phyloP scores from a whole-genome alignment of 2,797 vertebrate species.

The Rhincodon typus region DNA sequence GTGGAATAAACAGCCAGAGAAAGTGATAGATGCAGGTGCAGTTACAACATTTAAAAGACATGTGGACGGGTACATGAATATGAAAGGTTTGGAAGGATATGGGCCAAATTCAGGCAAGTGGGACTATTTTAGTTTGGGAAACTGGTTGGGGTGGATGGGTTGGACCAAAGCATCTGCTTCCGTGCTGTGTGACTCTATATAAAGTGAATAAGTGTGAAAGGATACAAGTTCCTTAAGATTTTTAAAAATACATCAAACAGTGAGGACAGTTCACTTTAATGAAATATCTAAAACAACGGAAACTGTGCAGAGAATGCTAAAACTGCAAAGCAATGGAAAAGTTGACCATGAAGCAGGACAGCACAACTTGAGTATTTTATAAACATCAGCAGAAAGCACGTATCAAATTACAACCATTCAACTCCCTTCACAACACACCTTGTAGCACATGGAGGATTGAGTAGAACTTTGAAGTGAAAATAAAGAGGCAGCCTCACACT shows the following conservation, averaged over 20 bases:
- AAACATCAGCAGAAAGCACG: neutral
- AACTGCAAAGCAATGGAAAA: neutral
- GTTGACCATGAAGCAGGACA: neutral
- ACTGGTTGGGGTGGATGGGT: too few species aligned
- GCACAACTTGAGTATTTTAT: neutral
- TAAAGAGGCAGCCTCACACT: neutral
- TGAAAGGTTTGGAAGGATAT: too few species aligned
- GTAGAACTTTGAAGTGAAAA: neutral
- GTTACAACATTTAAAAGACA: too few species aligned
- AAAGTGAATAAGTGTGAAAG: neutral
- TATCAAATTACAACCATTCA: neutral
- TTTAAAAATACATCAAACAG: too few species aligned
- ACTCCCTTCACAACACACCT: neutral
- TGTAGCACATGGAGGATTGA: neutral
- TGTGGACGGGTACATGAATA: too few species aligned
- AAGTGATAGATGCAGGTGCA: too few species aligned
- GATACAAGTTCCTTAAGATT: too few species aligned
- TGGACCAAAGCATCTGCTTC: too few species aligned
- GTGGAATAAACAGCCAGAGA: too few species aligned
- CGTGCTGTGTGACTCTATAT: neutral
- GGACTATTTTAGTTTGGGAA: too few species aligned
- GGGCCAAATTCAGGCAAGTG: too few species aligned
- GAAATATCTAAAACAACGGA: neutral
- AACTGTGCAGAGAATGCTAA: neutral
- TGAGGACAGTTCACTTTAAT: neutral